Conservation (phyloP, 2,797 vertebrate genomes). For the Manis crassicaudata region DNA sequence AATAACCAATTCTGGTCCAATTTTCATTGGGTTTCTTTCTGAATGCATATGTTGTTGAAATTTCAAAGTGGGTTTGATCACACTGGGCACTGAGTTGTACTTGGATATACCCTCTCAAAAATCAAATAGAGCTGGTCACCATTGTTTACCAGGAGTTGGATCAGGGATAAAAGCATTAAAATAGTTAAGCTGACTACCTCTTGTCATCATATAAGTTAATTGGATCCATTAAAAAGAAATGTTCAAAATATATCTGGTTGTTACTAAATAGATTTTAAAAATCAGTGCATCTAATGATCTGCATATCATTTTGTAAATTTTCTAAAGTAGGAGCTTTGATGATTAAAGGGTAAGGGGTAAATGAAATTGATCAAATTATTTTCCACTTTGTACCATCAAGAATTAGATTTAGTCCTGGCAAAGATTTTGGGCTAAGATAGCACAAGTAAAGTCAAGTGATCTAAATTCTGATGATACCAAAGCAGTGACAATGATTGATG, state of each 20-base stretch:
- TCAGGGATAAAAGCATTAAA: neutral
- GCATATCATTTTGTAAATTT: neutral
- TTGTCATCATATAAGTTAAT: neutral
- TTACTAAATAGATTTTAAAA: neutral
- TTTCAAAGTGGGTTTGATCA: neutral
- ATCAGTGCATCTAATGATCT: neutral
- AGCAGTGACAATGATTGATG: neutral
- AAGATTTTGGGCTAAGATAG: neutral
- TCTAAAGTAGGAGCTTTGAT: neutral
- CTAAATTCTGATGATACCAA: neutral
- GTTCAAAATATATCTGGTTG: neutral
- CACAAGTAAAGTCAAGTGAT: neutral
- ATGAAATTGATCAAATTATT: neutral
- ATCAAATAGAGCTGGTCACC: neutral
- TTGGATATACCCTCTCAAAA: neutral
- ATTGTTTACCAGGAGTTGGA: neutral
- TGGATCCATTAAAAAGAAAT: slow-evolving; percentile 21
- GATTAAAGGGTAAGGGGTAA: neutral
- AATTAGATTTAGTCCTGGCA: neutral
- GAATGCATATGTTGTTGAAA: neutral
- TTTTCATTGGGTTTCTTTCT: slow-evolving; percentile 21
- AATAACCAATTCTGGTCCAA: neutral
- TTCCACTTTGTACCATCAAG: neutral
- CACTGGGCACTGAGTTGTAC: neutral
- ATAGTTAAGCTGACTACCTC: neutral